These are phyloP conservation scores for Quadroppia sp. DNA, from an alignment of 2,888 invertebrate species.

Conservation along the genomic window DNA sequence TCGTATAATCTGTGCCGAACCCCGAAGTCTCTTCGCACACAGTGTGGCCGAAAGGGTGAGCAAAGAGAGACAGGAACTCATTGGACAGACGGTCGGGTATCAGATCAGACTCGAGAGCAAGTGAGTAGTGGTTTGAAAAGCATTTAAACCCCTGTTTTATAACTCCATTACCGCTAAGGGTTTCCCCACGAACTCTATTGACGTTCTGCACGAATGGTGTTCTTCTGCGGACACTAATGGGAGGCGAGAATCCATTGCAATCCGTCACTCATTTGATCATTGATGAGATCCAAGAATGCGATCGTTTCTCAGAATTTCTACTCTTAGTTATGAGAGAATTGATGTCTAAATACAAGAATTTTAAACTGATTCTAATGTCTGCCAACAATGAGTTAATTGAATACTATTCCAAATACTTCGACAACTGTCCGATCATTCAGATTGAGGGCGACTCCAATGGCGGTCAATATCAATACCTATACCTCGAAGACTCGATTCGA, in stretches of 20 bases:
- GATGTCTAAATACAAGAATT: conserved; percentile 64
- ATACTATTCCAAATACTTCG: conserved; percentile 78
- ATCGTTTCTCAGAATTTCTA: conserved; percentile 86
- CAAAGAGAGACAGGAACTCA: conserved; percentile 72
- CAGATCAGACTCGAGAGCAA: conserved; percentile 84
- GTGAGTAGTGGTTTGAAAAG: conserved; percentile 51
- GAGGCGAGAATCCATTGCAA: conserved; percentile 63
- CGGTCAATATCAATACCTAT: conserved; percentile 70
- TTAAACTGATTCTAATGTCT: conserved; percentile 87
- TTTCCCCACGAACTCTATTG: conserved; percentile 71
- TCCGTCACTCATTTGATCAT: conserved; percentile 70
- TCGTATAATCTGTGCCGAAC: conserved; percentile 88
- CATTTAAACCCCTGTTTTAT: too few species aligned
- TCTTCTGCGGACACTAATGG: conserved; percentile 78
- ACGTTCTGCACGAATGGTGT: conserved; percentile 91
- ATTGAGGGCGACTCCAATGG: conserved; percentile 72
- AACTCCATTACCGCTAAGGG: conserved; percentile 58
- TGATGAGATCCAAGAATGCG: conserved; percentile 94
- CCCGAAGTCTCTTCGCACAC: conserved; percentile 82
- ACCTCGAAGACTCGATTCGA: conserved; percentile 72
- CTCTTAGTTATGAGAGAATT: conserved; percentile 76
- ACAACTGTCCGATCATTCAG: conserved; percentile 68
- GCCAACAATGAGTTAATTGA: conserved; percentile 76
- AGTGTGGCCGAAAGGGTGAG: conserved; percentile 85
- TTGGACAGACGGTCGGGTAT: conserved; percentile 77